A percentile compares a stretch with the other conserved stretches of the same genome.
phyloP scores from a whole-genome alignment of 2,888 invertebrate species.

The Epistrophe eligans region DNA sequence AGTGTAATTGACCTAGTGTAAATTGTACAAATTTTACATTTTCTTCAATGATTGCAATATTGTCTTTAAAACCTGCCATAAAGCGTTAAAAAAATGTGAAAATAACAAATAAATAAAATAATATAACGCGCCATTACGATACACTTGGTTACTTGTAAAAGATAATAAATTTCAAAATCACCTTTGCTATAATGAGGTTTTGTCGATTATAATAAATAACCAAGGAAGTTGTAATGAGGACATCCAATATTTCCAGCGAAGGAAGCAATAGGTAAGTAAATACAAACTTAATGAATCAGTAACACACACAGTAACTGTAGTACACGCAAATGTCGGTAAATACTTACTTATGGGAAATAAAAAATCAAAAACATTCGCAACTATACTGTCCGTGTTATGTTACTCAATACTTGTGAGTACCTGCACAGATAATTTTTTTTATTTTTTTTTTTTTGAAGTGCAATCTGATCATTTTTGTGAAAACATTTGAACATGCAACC shows the following conservation, averaged over 20 bases:
- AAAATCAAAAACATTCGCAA: constrained; percentile 50
- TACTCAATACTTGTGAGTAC: constrained; percentile 37
- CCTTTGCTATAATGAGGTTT: constrained; percentile 16
- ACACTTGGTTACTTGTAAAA: neutral
- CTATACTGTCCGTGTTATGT: constrained; percentile 28
- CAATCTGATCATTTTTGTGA: constrained; percentile 61
- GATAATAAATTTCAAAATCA: constrained; percentile 52
- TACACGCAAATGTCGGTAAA: constrained; percentile 47
- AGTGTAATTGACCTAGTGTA: constrained; percentile 52
- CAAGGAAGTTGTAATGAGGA: constrained; percentile 62
- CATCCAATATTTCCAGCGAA: constrained; percentile 26
- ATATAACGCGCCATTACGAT: neutral
- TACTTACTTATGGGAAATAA: constrained; percentile 12
- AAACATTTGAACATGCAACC: constrained; percentile 51
- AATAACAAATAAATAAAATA: neutral
- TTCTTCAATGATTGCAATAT: constrained; percentile 19
- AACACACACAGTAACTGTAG: constrained; percentile 14
- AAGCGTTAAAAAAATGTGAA: neutral
- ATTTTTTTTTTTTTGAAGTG: constrained; percentile 38
- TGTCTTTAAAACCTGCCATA: neutral
- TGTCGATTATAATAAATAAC: constrained; percentile 38
- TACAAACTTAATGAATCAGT: constrained; percentile 57
- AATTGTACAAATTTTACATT: constrained; percentile 46
- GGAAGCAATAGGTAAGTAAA: constrained; percentile 27
- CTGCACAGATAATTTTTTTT: neutral